Conservation (phyloP, 1,140 invertebrate genomes). For the Papilio dardanus region DNA sequence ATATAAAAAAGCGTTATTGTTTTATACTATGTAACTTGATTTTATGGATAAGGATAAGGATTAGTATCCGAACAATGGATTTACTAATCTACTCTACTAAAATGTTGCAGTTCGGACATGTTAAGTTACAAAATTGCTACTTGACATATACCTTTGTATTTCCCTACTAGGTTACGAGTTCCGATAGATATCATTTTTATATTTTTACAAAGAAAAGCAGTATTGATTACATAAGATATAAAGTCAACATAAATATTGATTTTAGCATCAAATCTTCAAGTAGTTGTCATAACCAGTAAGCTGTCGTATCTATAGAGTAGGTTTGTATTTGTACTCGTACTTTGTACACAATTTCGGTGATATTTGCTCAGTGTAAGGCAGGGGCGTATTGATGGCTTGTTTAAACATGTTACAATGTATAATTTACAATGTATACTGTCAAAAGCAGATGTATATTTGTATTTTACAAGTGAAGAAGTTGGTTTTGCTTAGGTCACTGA, state of each 20-base stretch:
- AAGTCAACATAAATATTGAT: background rate
- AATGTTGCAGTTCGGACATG: too few relatives aligned
- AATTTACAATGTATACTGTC: background rate
- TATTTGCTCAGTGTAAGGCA: slow-evolving; percentile 2
- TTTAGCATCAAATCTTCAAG: background rate
- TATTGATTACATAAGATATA: background rate
- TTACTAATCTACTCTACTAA: too few relatives aligned
- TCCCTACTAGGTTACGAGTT: too few relatives aligned
- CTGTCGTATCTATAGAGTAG: background rate
- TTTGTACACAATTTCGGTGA: background rate
- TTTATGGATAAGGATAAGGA: too few relatives aligned
- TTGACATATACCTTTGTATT: too few relatives aligned
- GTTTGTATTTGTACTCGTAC: background rate
- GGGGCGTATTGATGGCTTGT: background rate
- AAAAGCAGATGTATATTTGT: background rate
- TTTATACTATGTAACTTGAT: too few relatives aligned
- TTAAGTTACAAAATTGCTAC: too few relatives aligned
- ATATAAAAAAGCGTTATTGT: too few relatives aligned
- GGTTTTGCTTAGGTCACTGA: too few relatives aligned
- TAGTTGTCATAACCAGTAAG: slow-evolving; percentile 10
- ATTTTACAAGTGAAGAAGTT: too few relatives aligned
- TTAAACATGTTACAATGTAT: background rate
- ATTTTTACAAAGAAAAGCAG: background rate
- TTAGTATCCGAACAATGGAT: too few relatives aligned
- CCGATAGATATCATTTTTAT: too few relatives aligned